These are phyloP conservation scores for Agelastica alni DNA, from an alignment of 2,888 invertebrate genomes.

Conservation along the genomic window DNA sequence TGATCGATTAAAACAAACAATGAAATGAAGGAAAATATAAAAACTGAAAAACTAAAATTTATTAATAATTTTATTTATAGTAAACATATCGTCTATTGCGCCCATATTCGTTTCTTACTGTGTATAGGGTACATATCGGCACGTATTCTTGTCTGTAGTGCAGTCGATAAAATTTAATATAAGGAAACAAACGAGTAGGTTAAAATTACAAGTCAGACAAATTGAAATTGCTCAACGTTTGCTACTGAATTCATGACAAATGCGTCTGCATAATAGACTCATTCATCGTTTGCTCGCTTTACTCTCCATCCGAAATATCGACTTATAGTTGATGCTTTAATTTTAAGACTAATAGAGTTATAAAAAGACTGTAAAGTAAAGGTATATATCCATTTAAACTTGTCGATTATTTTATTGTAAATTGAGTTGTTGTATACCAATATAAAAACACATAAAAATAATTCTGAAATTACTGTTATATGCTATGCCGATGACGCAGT, in stretches of 20 bases:
- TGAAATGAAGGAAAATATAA: too few species aligned
- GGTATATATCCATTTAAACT: not conserved
- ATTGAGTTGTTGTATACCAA: not conserved
- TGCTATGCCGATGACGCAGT: too few species aligned
- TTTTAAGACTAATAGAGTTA: conserved; percentile 10
- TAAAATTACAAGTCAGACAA: conserved; percentile 33
- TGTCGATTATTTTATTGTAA: not conserved
- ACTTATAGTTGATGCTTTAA: conserved; percentile 26
- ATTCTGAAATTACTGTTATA: too few species aligned
- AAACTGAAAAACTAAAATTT: too few species aligned
- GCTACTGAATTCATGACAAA: conserved; percentile 32
- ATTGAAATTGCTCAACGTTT: conserved; percentile 30
- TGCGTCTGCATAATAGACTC: conserved; percentile 33
- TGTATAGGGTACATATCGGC: conserved; percentile 22
- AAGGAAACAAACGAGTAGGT: conserved; percentile 34
- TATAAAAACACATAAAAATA: too few species aligned
- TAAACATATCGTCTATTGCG: too few species aligned
- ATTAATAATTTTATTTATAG: too few species aligned
- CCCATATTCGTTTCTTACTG: conserved; percentile 2
- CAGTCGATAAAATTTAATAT: conserved; percentile 33
- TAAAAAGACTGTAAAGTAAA: not conserved
- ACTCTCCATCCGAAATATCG: conserved; percentile 27
- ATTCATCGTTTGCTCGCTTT: conserved; percentile 26
- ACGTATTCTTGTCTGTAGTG: conserved; percentile 23
- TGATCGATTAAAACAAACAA: too few species aligned